Evolutionary conservation across 2,113 vertebrate species (phyloP).

Genomic region (Hydropotes inermis): DNA sequence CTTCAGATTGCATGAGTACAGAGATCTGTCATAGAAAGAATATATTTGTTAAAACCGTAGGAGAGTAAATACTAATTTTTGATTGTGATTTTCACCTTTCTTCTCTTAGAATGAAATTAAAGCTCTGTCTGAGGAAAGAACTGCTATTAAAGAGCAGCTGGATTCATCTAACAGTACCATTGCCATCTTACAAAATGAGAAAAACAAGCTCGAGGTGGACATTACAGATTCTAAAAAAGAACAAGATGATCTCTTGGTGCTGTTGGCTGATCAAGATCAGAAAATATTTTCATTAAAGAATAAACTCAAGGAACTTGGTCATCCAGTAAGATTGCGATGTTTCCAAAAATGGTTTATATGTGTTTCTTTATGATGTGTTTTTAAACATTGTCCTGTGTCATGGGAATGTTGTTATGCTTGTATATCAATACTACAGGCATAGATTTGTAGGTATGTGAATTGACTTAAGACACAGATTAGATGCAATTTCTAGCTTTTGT

Average conservation of each 20-base stretch:
- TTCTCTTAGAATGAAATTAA: slow-evolving; percentile 86
- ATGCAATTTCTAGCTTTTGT: neutral
- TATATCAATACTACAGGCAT: neutral
- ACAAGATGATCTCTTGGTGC: slow-evolving; percentile 96
- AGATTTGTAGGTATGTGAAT: neutral
- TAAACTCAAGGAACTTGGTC: slow-evolving; percentile 91
- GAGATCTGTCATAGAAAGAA: slow-evolving; percentile 16
- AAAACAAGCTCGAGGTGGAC: slow-evolving; percentile 87
- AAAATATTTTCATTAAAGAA: slow-evolving; percentile 90
- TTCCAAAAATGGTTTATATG: neutral
- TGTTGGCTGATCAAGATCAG: slow-evolving; percentile 98
- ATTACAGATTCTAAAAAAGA: slow-evolving; percentile 95
- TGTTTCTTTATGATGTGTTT: neutral
- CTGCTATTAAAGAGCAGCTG: slow-evolving; percentile 86
- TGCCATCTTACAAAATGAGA: slow-evolving; percentile 93
- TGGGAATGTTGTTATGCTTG: neutral
- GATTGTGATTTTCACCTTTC: neutral
- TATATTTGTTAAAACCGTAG: neutral
- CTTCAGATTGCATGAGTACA: neutral
- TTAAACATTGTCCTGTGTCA: neutral
- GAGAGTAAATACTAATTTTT: neutral
- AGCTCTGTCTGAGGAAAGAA: slow-evolving; percentile 81
- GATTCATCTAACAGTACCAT: slow-evolving; percentile 90
- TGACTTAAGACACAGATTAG: neutral
- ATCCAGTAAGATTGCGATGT: slow-evolving; percentile 82